phyloP scores from a whole-genome alignment of 2,888 invertebrate genomes.

The Polydrusus tereticollis region DNA sequence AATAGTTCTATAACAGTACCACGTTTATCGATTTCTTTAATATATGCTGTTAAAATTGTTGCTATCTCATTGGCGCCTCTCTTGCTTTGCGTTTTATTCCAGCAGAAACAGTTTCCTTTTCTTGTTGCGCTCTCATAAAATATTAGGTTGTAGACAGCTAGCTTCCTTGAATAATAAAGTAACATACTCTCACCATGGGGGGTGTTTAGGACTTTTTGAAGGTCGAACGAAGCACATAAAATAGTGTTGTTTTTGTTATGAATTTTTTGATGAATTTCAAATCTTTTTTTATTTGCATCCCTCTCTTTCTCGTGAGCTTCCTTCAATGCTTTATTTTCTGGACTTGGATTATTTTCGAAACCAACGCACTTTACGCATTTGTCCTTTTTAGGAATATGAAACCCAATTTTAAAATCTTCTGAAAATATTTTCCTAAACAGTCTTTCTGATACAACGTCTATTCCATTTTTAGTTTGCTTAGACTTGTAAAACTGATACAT shows the following conservation, averaged over 20 bases:
- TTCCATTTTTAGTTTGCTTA: neutral
- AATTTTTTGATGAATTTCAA: slow-evolving; percentile 12
- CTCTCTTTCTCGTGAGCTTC: neutral
- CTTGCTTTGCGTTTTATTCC: slow-evolving; percentile 6
- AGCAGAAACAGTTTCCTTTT: neutral
- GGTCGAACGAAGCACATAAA: slow-evolving; percentile 6
- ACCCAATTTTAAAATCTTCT: slow-evolving; percentile 7
- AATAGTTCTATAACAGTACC: neutral
- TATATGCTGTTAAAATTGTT: slow-evolving; percentile 1
- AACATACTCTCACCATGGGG: slow-evolving; percentile 22
- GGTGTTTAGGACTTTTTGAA: slow-evolving; percentile 14
- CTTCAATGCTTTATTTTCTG: neutral
- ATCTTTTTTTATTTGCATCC: slow-evolving; percentile 2
- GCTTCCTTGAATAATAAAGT: slow-evolving; percentile 14
- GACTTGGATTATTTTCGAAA: too few species aligned
- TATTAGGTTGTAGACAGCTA: slow-evolving; percentile 19
- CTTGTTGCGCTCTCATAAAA: neutral
- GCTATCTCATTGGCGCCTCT: slow-evolving; percentile 10
- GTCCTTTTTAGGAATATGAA: slow-evolving; percentile 11
- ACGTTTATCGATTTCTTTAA: neutral
- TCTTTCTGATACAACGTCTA: slow-evolving; percentile 4
- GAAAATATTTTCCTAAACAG: slow-evolving; percentile 13
- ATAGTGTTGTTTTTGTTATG: slow-evolving; percentile 12
- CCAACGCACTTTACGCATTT: neutral
- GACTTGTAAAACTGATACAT: slow-evolving; percentile 7